Conservation (phyloP, 2,113 vertebrate genomes). For the western clawed frog (Xenopus tropicalis) region UCB_Xtro_10.0 CM004449.2:106101501-106102000, state of each 20-base stretch:
- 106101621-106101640: conserved; percentile 14
- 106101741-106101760: conserved; percentile 49
- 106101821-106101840: conserved; percentile 46
- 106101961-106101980: conserved; percentile 81
- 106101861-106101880: conserved; percentile 49
- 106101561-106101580: conserved; percentile 13
- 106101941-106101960: conserved; percentile 87
- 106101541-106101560: conserved; percentile 4
- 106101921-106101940: conserved; percentile 91
- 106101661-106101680: conserved; percentile 14
- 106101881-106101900: conserved; percentile 38
- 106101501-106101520: conserved; percentile 34
- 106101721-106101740: conserved; percentile 44
- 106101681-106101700: conserved; percentile 15
- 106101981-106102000: conserved; percentile 87
- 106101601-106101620: conserved; percentile 14
- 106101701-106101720: conserved; percentile 40
- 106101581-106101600: conserved; percentile 9
- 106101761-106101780: conserved; percentile 44
- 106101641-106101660: conserved; percentile 15
- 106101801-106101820: conserved; percentile 29
- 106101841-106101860: conserved; percentile 56
- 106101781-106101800: conserved; percentile 37
- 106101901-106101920: conserved; percentile 74
- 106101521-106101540: conserved; percentile 25